Evolutionary conservation across 2,113 vertebrate genomes (phyloP).

Genomic region (Calyptommatus sinebrachiatus): DNA sequence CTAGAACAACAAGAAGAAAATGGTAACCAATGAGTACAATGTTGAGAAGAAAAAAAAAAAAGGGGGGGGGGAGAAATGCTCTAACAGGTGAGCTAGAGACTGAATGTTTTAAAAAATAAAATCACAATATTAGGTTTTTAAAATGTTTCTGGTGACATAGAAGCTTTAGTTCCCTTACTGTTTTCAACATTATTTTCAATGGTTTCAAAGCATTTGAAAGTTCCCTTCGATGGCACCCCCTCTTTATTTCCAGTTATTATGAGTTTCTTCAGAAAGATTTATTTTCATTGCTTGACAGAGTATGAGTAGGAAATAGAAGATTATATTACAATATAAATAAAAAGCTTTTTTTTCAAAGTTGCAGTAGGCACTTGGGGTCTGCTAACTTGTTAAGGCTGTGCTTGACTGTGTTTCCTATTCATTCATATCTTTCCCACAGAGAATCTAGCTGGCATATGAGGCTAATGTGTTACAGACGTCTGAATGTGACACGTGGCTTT

Average conservation of each 20-base stretch:
- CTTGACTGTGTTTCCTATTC: slow-evolving; percentile 17
- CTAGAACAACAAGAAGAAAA: background rate
- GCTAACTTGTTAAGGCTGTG: background rate
- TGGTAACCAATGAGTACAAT: background rate
- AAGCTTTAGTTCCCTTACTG: background rate
- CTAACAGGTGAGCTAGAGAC: background rate
- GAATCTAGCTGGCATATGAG: slow-evolving; percentile 20
- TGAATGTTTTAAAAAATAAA: background rate
- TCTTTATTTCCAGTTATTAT: background rate
- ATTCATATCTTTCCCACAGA: slow-evolving; percentile 27
- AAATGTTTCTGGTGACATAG: background rate
- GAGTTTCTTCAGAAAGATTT: slow-evolving; percentile 1
- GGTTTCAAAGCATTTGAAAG: background rate
- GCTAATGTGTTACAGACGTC: slow-evolving; percentile 3
- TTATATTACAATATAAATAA: slow-evolving; percentile 19
- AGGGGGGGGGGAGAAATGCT: background rate
- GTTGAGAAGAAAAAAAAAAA: background rate
- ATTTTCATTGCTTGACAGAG: background rate
- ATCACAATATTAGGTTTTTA: slow-evolving; percentile 1
- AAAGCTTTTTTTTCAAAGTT: slow-evolving; percentile 1
- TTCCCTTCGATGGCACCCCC: background rate
- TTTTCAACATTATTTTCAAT: background rate
- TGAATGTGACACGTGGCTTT: background rate
- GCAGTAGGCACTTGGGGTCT: background rate
- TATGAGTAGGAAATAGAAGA: slow-evolving; percentile 4